Evolutionary conservation across 2,113 vertebrate species (phyloP), one percentile per base, ranked within the genome.

Genomic region (Corythornis vintsioides): DNA sequence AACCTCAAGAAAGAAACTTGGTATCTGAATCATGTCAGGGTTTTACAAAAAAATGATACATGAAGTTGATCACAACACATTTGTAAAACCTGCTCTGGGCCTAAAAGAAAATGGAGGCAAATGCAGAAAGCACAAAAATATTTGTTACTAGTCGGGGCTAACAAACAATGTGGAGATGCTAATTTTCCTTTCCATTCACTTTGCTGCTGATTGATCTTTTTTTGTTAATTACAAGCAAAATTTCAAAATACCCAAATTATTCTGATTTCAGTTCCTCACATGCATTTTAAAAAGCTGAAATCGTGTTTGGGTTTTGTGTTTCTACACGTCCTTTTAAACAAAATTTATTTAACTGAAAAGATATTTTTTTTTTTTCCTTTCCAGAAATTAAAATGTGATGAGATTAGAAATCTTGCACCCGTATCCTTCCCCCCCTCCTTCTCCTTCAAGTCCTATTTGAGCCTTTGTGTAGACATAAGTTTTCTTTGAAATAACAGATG

Each of bases 401-500:
- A 86, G 85, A 79, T 86, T 92, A 91, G 74, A 90, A 93, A 83
- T 85, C 66, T 82, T 91, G 67, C 15, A 75, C 52, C 35, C 78
- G 43, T 67, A 70, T 50, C 24, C 48, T 6, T 21, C 25, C 43
- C 64, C 81, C 42, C 48, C n/a, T 47, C 38, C n/a, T 95, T 88
- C 60, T 89, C 13, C 64, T 86, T 77, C 79, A 88, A 91, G 86
- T 77, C 57, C 61, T 78, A 18, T 93, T 73, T 89, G 70, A 89
- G 89, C 29, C 61, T 95, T 90, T 13, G 3, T 78, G 67, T 84
- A 88, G 91, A 71, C 38, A 84, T 89, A 85, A 75, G 64, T 92
- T 94, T 71, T 78, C 80, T 95, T 96, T 94, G 83, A 91, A 94
- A 72, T 92, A 92, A 47, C 64, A 83, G 76, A 89, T 93, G 86